phyloP scores from a whole-genome alignment of 2,888 invertebrate genomes.

The Plusia festucae region DNA sequence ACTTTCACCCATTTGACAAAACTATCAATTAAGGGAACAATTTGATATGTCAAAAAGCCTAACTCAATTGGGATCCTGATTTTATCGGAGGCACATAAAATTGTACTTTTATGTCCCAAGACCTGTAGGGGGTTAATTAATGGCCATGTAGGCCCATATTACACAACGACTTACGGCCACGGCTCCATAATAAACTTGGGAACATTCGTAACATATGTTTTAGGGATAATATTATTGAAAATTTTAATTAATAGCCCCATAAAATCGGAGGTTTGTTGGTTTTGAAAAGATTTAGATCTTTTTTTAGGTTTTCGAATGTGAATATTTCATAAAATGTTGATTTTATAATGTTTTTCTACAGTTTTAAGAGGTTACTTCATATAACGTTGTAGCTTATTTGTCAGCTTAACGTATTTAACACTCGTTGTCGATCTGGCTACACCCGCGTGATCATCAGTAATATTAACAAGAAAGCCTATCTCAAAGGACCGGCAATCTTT shows the following conservation, averaged over 20 bases:
- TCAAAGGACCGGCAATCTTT: no score
- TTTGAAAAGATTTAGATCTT: conserved; percentile 54
- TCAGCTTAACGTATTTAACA: not conserved
- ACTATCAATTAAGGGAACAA: conserved; percentile 53
- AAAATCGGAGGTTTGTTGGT: conserved; percentile 64
- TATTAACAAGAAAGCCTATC: not conserved
- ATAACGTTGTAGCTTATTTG: not conserved
- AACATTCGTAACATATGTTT: conserved; percentile 81
- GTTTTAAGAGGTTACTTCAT: not conserved
- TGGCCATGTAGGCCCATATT: conserved; percentile 77
- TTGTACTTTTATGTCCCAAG: conserved; percentile 72
- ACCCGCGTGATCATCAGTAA: not conserved
- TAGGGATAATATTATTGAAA: conserved; percentile 77
- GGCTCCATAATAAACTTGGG: conserved; percentile 73
- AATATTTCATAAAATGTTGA: conserved; percentile 19
- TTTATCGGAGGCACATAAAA: conserved; percentile 76
- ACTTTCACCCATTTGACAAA: conserved; percentile 42
- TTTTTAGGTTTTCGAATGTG: conserved; percentile 34
- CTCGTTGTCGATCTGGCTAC: not conserved
- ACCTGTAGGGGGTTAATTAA: conserved; percentile 82
- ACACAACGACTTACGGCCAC: conserved; percentile 76
- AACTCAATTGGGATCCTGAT: conserved; percentile 66
- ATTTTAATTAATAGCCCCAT: conserved; percentile 75
- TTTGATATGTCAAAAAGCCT: conserved; percentile 61
- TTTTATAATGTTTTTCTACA: not conserved